These are phyloP conservation scores for Mesitornis unicolor DNA, from an alignment of 2,113 vertebrate genomes.

Conservation along the genomic window DNA sequence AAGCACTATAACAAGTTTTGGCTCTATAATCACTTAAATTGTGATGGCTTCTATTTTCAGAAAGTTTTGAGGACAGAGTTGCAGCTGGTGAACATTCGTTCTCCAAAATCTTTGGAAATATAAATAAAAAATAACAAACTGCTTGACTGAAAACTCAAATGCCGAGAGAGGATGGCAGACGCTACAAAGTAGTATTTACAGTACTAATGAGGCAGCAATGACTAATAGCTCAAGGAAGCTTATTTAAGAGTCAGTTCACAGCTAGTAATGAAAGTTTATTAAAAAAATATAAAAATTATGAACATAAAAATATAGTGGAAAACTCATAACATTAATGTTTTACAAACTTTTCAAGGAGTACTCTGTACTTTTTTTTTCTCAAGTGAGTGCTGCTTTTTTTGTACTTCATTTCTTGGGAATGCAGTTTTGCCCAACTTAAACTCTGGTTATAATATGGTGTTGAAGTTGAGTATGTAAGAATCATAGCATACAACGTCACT, in stretches of 20 bases:
- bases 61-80: not conserved
- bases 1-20: not conserved
- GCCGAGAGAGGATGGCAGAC: not conserved
- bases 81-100: not conserved
- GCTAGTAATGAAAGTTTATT: not conserved
- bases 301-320: not conserved
- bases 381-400: accelerated
- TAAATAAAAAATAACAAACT: conserved; percentile 13
- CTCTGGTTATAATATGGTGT: not conserved
- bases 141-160: not conserved
- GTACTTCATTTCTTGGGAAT: not conserved
- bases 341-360: not conserved
- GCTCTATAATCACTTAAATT: not conserved
- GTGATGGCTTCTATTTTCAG: not conserved
- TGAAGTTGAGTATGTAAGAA: not conserved
- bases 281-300: not conserved
- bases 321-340: not conserved
- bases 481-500: accelerated
- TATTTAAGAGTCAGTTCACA: conserved; percentile 16
- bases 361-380: no score
- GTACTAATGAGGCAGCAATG: conserved; percentile 23
- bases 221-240: conserved; percentile 6
- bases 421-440: not conserved
- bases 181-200: conserved; percentile 22
- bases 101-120: not conserved